These are phyloP conservation scores for Amphiprion clarkii DNA, from an alignment of 2,797 vertebrate genomes.

Conservation along the genomic window DNA sequence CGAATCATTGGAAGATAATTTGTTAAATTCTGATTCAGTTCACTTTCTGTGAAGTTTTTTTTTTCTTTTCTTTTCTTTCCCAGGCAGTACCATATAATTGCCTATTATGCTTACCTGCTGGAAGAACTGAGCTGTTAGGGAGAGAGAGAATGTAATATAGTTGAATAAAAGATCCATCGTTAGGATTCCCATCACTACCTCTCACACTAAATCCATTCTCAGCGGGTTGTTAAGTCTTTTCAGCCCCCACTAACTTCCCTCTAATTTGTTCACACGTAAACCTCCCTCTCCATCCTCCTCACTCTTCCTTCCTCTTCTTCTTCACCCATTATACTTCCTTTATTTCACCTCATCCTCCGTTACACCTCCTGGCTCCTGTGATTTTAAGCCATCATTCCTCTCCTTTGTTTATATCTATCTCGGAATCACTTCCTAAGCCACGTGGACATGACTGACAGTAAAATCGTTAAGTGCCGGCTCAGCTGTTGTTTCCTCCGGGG, in stretches of 20 bases:
- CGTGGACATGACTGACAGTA: constrained; percentile 28
- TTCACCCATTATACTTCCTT: background rate
- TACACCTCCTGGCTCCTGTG: background rate
- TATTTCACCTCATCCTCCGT: background rate
- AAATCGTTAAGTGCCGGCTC: constrained; percentile 26
- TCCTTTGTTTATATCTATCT: constrained; percentile 5
- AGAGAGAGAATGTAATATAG: background rate
- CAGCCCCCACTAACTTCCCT: background rate
- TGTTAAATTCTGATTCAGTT: background rate
- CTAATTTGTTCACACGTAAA: constrained; percentile 33
- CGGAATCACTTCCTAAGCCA: background rate
- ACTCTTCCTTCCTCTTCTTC: background rate
- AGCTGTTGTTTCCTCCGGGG: constrained; percentile 32
- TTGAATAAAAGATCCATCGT: constrained; percentile 3
- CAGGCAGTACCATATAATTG: background rate
- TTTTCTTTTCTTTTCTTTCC: background rate
- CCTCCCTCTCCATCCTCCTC: background rate
- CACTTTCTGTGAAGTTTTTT: background rate
- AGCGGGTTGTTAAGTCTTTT: constrained; percentile 3
- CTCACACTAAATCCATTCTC: constrained; percentile 23
- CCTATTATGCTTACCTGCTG: background rate
- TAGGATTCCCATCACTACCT: constrained; percentile 20
- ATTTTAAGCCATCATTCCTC: background rate
- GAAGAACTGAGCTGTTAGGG: constrained; percentile 1
- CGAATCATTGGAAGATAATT: too few relatives aligned